Conservation (phyloP, 2,113 vertebrate genomes). For the Centropristis striata region DNA sequence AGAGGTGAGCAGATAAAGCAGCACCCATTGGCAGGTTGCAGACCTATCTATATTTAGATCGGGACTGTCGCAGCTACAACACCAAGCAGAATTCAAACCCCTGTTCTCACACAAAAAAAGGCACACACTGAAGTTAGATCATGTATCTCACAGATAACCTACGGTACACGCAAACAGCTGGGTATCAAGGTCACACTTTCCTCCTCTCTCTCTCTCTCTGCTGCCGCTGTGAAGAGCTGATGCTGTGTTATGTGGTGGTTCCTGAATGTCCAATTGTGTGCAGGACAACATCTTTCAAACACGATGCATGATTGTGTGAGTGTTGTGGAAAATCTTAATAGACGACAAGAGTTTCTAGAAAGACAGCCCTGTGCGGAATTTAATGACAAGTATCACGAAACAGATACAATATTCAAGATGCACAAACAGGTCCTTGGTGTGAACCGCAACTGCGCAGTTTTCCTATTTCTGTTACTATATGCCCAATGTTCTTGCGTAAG, state of each 20-base stretch:
- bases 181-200: conserved; percentile 65
- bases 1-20: conserved; percentile 59
- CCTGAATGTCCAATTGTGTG: background rate
- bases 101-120: conserved; percentile 53
- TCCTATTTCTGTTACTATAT: too few species aligned
- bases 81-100: conserved; percentile 76
- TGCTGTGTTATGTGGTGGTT: background rate
- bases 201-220: background rate
- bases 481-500: too few species aligned
- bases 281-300: background rate
- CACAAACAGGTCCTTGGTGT: background rate
- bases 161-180: conserved; percentile 49
- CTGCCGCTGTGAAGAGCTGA: conserved; percentile 19
- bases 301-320: background rate
- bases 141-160: conserved; percentile 60
- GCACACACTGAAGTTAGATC: conserved; percentile 43
- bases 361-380: too few species aligned
- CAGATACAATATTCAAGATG: too few species aligned
- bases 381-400: too few species aligned
- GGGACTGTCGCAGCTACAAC: conserved; percentile 71
- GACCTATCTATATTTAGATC: conserved; percentile 83
- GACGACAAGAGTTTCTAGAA: too few species aligned
- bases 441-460: too few species aligned
- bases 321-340: too few species aligned
- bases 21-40: conserved; percentile 66